Base-by-base conservation (phyloP, 1,140 invertebrate genomes). In the Zaprionus kolodkinae region DNA sequence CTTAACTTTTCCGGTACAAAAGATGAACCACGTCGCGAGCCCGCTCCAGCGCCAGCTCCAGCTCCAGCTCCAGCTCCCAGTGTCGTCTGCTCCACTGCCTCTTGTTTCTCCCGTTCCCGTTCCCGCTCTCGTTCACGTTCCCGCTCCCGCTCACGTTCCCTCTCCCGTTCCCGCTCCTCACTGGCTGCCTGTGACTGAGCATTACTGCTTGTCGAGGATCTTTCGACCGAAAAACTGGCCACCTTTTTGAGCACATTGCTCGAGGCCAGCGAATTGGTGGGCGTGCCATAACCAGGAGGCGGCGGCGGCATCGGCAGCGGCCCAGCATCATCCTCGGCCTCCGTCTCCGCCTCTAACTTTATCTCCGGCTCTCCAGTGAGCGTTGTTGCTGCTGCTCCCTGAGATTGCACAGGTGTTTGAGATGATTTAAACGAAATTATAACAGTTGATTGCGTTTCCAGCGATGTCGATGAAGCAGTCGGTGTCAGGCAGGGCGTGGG, bases 1-100 rank as follows among this genome's bases (percentile, higher is more conserved):
- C 97, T 96, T 77, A 97, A 93, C 93, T 97, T 97, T 91, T 97
- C 96, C 5, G 97, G 96, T 67, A 96, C 95, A 92, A 96, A 96
- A 91, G 96, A 96, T 38, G 96, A 96, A 72, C 85, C 85, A 54
- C 95, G 94, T 61, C 87, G 87, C 75, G 78, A 86, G 43, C 86
- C 78, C 25, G 72, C 56, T 30, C 78, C 82, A 21, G 43, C 57
- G 30, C 78, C 82, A 21, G 43, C 57, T 40, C 43, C 78, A 45
- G 15, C 56, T 12, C 84, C 76, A 25, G 69, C 40, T 35, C 76
- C 79, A 12, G 43, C 65, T 33, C 38, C 70, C 38, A 13, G 48
- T 25, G 50, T 9, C 13, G n/a, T 27, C 30, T 52, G 61, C 66
- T 54, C 43, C 21, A 76, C 71, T 52, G 85, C 17, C 66, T 40